These are phyloP conservation scores for Dendrolimus kikuchii DNA, from an alignment of 1,140 invertebrate genomes.

Conservation along the genomic window DNA sequence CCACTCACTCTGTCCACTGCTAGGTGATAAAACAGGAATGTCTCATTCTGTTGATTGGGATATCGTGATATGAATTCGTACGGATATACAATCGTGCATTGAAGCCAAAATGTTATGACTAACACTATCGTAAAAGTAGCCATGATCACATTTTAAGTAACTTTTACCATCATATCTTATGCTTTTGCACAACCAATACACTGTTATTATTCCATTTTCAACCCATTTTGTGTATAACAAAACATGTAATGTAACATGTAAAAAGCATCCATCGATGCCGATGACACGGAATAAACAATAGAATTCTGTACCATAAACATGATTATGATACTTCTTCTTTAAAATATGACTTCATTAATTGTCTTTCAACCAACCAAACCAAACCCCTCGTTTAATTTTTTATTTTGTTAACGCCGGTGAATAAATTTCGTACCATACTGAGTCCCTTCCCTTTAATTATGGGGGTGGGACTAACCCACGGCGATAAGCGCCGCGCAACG, in stretches of 20 bases:
- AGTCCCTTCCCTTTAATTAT: too few species aligned
- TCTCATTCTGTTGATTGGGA: slow-evolving; percentile 61
- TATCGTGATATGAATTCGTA: slow-evolving; percentile 66
- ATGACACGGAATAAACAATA: slow-evolving; percentile 66
- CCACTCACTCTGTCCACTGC: slow-evolving; percentile 72
- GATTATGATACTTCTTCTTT: background rate
- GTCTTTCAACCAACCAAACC: too few species aligned
- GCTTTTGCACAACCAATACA: slow-evolving; percentile 43
- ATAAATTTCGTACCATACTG: too few species aligned
- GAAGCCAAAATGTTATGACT: slow-evolving; percentile 63
- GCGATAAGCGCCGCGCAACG: too few species aligned
- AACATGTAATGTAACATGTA: slow-evolving; percentile 48
- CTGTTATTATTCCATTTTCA: slow-evolving; percentile 49
- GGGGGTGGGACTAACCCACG: too few species aligned
- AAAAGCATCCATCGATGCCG: slow-evolving; percentile 59
- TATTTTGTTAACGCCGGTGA: too few species aligned
- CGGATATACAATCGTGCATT: slow-evolving; percentile 55
- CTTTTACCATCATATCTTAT: slow-evolving; percentile 27
- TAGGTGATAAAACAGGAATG: slow-evolving; percentile 71
- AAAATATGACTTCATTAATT: too few species aligned
- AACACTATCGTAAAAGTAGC: slow-evolving; percentile 48
- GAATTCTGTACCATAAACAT: slow-evolving; percentile 6
- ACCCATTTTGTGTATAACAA: slow-evolving; percentile 62
- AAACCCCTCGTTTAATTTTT: too few species aligned
- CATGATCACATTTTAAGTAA: slow-evolving; percentile 64